Base-by-base conservation (phyloP, 2,797 vertebrate species). In the Bovichtus variegatus region DNA sequence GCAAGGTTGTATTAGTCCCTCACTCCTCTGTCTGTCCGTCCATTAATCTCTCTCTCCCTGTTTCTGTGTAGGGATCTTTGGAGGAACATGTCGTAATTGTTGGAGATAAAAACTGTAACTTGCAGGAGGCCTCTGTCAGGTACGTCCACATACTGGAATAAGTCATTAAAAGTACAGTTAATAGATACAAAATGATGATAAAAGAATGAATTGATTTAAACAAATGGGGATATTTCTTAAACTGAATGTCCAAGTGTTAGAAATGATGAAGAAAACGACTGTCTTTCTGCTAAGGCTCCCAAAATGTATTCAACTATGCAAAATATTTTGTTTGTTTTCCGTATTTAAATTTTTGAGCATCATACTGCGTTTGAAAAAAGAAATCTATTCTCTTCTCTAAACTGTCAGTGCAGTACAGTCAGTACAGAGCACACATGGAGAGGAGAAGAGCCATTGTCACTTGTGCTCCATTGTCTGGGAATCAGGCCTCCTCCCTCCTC, bases 101-200 rank as follows among this genome's bases (percentile, higher is more conserved):
- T 25, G 92, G 84, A 85, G 95, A 96, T 69, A 97, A 97, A 91
- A 98, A 95, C 86, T 93, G 94, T 63, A 95, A 78, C 80, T 12
- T 96, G 75, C 96, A 96, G 71, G 96, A 98, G 55, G 89, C 93
- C 70, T 85, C 94, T 71, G 71, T 87, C 87, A 97, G 97, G 97
- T 99, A 86, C 31, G 76, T 51, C 3, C 9, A 38, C 15, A 58
- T 16, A 34, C 60, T 36, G 10, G 4, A 34, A 13, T 55, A n/a
- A 19, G 1, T 9, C 1, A 31, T 23, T 5, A 1, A 34, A 47
- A 23, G 5, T 7, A 43, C 10, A 40, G 18, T 41, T 34, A 64
- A 10, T 12, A 29, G 3, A 10, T 16, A 10, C 15, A 50, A 9
- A 64, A 23, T 58, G 7, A 46, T 15, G 9, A 57, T 44, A 9